A percentile compares a stretch with the other conserved stretches of the same genome.
phyloP scores from a whole-genome alignment of 2,113 vertebrate genomes.

The Alligator sinensis region DNA sequence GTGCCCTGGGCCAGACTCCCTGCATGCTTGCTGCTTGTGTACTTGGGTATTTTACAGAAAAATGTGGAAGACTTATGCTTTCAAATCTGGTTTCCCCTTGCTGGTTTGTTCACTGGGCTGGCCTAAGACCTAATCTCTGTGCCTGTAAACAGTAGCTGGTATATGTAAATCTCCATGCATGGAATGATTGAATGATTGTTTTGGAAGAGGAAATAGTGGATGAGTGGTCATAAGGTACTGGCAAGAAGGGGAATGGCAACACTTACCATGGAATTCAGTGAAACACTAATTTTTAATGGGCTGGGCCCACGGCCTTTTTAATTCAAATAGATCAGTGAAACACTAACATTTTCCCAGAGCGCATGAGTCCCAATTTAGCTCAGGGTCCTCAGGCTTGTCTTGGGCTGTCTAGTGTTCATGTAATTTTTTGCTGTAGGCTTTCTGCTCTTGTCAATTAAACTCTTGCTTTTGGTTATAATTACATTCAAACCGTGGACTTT shows the following conservation, averaged over 20 bases:
- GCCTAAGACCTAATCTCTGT: neutral
- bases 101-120: too few species aligned
- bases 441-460: neutral
- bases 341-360: too few species aligned
- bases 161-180: neutral
- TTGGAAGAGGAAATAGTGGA: neutral
- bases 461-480: neutral
- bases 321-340: too few species aligned
- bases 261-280: too few species aligned
- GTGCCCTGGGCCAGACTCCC: slow-evolving; percentile 22
- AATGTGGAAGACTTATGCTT: neutral
- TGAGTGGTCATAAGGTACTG: too few species aligned
- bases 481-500: neutral
- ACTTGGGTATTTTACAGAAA: neutral
- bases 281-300: too few species aligned
- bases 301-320: too few species aligned
- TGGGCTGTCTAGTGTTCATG: neutral
- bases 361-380: too few species aligned
- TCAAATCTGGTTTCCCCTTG: neutral
- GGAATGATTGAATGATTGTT: neutral
- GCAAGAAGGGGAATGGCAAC: too few species aligned
- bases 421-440: neutral
- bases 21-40: neutral
- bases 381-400: neutral
- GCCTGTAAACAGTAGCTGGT: neutral